A percentile compares a stretch with the other conserved stretches of the same genome.
phyloP scores from a whole-genome alignment of 2,888 invertebrate species.

The Diarsia mendica region DNA sequence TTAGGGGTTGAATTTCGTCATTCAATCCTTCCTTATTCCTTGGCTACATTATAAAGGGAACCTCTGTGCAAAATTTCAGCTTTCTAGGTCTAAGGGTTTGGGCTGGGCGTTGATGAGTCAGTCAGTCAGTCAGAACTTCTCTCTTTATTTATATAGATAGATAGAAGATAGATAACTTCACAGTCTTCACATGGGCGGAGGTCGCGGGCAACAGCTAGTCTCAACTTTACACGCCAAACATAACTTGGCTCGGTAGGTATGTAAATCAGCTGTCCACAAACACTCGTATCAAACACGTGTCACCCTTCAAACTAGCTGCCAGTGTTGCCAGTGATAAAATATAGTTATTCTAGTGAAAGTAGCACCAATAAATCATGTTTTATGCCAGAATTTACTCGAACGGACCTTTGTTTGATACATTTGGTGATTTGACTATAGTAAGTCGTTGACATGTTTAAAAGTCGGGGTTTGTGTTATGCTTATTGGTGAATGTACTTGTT shows the following conservation, averaged over 20 bases:
- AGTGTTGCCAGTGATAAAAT: constrained; percentile 50
- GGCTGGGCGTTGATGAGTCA: too few species aligned
- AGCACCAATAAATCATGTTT: constrained; percentile 54
- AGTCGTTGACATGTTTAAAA: constrained; percentile 22
- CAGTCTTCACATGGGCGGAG: too few species aligned
- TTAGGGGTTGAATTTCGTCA: too few species aligned
- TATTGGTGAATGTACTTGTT: background rate
- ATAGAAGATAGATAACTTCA: too few species aligned
- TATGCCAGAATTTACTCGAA: constrained; percentile 45
- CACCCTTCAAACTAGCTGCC: constrained; percentile 48
- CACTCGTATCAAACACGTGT: constrained; percentile 55
- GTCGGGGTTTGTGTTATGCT: constrained; percentile 5
- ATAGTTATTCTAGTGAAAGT: constrained; percentile 60
- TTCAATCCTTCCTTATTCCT: too few species aligned
- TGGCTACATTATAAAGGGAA: too few species aligned
- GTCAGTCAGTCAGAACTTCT: too few species aligned
- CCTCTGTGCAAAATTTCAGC: too few species aligned
- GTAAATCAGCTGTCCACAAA: constrained; percentile 46
- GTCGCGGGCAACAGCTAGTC: too few species aligned
- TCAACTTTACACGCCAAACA: constrained; percentile 26
- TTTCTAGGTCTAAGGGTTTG: too few species aligned
- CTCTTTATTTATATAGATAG: too few species aligned
- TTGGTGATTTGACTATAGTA: constrained; percentile 39
- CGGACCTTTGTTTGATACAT: constrained; percentile 35
- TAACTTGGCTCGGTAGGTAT: constrained; percentile 28